A percentile compares a stretch with the other conserved stretches of the same genome.
Evolutionary conservation across 2,888 invertebrate genomes (phyloP).

Genomic region (Stegana nigrithorax): DNA sequence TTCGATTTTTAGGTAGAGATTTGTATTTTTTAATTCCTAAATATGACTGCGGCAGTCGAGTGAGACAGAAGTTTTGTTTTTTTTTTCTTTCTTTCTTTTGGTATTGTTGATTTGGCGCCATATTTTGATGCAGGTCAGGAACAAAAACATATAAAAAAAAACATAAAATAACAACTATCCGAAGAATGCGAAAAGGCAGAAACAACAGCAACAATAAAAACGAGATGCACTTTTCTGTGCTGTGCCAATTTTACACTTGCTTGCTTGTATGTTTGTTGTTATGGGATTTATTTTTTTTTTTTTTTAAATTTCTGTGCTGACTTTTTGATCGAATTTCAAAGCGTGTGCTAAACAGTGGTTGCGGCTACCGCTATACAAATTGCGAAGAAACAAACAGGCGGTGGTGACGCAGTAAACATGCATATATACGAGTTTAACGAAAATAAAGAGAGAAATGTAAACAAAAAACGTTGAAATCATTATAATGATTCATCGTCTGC

Average conservation of each 20-base stretch:
- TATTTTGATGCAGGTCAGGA: constrained; percentile 8
- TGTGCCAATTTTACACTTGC: constrained; percentile 1
- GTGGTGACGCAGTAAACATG: neutral
- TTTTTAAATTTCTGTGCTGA: too few relatives aligned
- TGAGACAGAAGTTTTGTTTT: too few relatives aligned
- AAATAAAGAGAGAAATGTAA: constrained; percentile 2
- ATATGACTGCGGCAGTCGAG: too few relatives aligned
- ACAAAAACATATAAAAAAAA: neutral
- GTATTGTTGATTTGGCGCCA: neutral
- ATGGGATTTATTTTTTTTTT: neutral
- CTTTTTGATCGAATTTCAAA: constrained; percentile 14
- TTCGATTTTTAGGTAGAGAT: too few relatives aligned
- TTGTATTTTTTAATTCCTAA: too few relatives aligned
- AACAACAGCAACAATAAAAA: neutral
- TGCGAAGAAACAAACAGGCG: too few relatives aligned
- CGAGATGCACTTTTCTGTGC: constrained; percentile 6
- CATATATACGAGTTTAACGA: too few relatives aligned
- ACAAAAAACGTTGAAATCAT: constrained; percentile 11
- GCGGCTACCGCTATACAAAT: too few relatives aligned
- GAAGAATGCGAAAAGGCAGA: neutral
- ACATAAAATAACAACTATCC: neutral
- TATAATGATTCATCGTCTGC: constrained; percentile 21
- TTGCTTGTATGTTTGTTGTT: neutral
- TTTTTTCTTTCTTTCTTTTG: too few relatives aligned
- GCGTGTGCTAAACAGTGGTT: neutral